These are phyloP conservation scores for Cotesia typhae DNA, from an alignment of 1,140 invertebrate species.

Conservation along the genomic window DNA sequence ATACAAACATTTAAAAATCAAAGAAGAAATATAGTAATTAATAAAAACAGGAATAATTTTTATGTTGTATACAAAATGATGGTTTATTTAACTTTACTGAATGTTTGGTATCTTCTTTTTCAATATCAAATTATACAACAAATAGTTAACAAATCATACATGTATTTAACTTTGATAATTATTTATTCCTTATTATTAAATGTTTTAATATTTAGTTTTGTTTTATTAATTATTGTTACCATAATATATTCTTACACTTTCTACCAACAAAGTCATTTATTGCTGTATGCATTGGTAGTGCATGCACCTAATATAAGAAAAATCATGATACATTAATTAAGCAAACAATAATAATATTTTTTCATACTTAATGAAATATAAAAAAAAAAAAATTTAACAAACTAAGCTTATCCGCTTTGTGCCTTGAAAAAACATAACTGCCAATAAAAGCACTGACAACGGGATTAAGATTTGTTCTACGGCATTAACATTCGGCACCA, in stretches of 20 bases:
- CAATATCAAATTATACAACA: conserved; percentile 56
- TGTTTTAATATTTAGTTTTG: conserved; percentile 46
- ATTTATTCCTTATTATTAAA: conserved; percentile 52
- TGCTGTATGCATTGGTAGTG: too few species aligned
- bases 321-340: not conserved
- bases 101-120: conserved; percentile 23
- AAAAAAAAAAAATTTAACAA: not conserved
- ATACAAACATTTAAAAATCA: too few species aligned
- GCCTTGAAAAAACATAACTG: too few species aligned
- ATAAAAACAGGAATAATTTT: not conserved
- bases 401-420: too few species aligned
- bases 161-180: conserved; percentile 58
- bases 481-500: conserved; percentile 1
- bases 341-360: conserved; percentile 1
- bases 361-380: not conserved
- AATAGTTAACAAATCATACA: conserved; percentile 55
- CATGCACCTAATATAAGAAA: conserved; percentile 1
- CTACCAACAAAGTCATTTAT: conserved; percentile 9
- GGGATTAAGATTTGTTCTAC: not conserved
- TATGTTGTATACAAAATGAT: conserved; percentile 43
- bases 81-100: conserved; percentile 53
- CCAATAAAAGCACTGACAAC: not conserved
- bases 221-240: not conserved
- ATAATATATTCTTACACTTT: not conserved
- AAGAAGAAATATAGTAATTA: too few species aligned